Percentiles rank a stretch among this genome's conserved stretches.
Conservation (phyloP, 2,888 invertebrate species). For the Hermaeophaga mercurialis region DNA sequence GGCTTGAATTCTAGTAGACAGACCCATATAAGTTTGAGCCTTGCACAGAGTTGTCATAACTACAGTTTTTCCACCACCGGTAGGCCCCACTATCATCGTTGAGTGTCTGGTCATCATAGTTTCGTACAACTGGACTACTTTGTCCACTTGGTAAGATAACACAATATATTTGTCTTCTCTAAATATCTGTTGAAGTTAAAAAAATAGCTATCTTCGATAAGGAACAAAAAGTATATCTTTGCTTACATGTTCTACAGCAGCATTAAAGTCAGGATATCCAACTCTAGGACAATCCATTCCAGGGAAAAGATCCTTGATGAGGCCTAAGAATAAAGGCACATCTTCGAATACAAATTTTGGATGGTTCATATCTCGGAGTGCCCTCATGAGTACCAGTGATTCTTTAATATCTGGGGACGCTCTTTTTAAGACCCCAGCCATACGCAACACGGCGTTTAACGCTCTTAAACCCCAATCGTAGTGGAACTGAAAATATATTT, state of each 20-base stretch:
- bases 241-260: constrained; percentile 67
- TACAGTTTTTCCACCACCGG: constrained; percentile 90
- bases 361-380: constrained; percentile 89
- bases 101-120: constrained; percentile 95
- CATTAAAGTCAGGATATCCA: constrained; percentile 85
- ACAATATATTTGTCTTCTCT: constrained; percentile 71
- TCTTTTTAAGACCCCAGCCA: constrained; percentile 88
- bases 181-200: constrained; percentile 59
- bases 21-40: constrained; percentile 76
- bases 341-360: constrained; percentile 94
- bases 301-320: constrained; percentile 89
- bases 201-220: too few relatives aligned
- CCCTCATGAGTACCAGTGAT: constrained; percentile 87
- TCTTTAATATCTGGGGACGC: constrained; percentile 80
- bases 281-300: constrained; percentile 88
- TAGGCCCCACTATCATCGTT: constrained; percentile 90
- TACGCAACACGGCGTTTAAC: constrained; percentile 86
- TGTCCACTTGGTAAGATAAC: constrained; percentile 69
- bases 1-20: constrained; percentile 78
- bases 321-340: constrained; percentile 84
- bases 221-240: background rate
- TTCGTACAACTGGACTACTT: constrained; percentile 85
- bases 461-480: constrained; percentile 94
- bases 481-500: constrained; percentile 62
- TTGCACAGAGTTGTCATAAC: constrained; percentile 79